Percentiles rank a stretch among this genome's conserved stretches.
phyloP scores from a whole-genome alignment of 2,797 vertebrate genomes.

The Halcyon badia region DNA sequence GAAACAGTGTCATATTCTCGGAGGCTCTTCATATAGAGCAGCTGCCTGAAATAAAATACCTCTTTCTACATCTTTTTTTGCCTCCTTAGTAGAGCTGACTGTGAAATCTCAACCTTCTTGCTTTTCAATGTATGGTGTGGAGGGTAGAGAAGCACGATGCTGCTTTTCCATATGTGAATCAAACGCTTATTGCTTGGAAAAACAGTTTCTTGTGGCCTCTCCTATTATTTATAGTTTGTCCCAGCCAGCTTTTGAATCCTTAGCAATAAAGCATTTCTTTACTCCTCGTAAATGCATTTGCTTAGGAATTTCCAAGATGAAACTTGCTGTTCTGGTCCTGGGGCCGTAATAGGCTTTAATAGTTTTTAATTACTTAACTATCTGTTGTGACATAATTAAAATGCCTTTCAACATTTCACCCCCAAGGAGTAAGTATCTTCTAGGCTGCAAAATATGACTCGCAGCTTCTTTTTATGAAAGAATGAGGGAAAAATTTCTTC shows the following conservation, averaged over 20 bases:
- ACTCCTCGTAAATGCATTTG: not conserved
- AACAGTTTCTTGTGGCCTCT: not conserved
- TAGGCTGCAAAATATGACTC: constrained; percentile 15
- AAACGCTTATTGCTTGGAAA: not conserved
- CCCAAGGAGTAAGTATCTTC: constrained; percentile 19
- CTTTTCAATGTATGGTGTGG: not conserved
- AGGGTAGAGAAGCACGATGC: not conserved
- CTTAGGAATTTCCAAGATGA: not conserved
- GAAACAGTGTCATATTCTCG: not conserved
- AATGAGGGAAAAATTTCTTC: not conserved
- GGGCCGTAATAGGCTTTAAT: not conserved
- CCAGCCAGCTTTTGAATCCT: not conserved
- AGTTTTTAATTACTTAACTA: constrained; percentile 34
- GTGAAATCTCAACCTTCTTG: not conserved
- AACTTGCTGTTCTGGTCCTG: not conserved
- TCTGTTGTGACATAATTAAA: constrained; percentile 44
- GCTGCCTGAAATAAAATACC: not conserved
- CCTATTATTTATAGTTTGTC: not conserved
- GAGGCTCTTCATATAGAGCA: not conserved
- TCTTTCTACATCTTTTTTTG: not conserved
- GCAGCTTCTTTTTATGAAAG: constrained; percentile 15
- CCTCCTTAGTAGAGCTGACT: not conserved
- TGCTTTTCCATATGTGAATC: not conserved
- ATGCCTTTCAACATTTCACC: constrained; percentile 5
- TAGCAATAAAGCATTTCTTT: not conserved